Conservation (phyloP, 2,113 vertebrate genomes). For the Sphaerodactylus townsendi region DNA sequence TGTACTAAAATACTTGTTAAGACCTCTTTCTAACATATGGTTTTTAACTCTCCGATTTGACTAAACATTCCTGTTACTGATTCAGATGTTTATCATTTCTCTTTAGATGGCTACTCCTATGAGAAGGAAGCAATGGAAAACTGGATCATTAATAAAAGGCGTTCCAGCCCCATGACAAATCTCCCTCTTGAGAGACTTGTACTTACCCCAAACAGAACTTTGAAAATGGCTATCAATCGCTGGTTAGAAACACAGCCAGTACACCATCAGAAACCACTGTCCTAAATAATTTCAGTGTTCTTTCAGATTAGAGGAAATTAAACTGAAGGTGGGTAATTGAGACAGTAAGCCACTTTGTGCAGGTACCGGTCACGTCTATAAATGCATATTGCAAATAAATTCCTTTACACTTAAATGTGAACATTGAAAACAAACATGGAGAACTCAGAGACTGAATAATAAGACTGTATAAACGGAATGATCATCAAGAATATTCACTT, state of each 20-base stretch:
- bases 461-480: background rate
- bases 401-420: background rate
- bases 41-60: background rate
- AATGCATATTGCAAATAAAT: background rate
- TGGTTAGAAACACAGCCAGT: constrained; percentile 80
- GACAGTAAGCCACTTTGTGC: background rate
- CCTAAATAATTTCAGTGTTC: background rate
- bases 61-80: background rate
- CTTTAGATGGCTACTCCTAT: constrained; percentile 94
- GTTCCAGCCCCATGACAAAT: constrained; percentile 96
- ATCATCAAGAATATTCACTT: background rate
- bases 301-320: background rate
- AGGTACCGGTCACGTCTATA: background rate
- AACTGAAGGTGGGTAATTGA: background rate
- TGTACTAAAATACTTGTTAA: background rate
- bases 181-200: constrained; percentile 83
- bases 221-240: constrained; percentile 93
- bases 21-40: background rate
- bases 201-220: constrained; percentile 90
- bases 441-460: no score
- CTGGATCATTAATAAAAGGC: constrained; percentile 88
- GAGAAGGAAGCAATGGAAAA: constrained; percentile 90
- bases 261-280: background rate
- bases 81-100: constrained; percentile 9
- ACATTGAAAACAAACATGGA: background rate